These are phyloP conservation scores for Lonchura striata DNA, from an alignment of 2,113 vertebrate genomes.

Conservation along the genomic window DNA sequence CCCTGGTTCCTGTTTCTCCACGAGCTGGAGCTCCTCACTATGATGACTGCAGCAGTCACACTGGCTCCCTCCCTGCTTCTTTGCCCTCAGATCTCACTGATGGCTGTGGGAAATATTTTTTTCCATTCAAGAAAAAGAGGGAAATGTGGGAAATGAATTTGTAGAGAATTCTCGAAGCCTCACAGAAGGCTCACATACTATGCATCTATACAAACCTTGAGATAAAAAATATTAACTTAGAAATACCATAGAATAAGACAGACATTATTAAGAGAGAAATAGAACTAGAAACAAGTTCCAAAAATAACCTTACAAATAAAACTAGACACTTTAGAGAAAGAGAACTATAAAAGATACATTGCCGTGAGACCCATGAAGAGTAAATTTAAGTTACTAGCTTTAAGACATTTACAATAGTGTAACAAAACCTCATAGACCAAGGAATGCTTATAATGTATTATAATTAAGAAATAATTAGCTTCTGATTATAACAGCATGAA, in stretches of 20 bases:
- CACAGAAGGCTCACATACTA: background rate
- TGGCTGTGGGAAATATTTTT: background rate
- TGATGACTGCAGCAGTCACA: background rate
- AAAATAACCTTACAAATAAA: background rate
- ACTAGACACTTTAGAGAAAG: background rate
- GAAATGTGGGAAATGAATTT: background rate
- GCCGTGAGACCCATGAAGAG: background rate
- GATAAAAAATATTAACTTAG: background rate
- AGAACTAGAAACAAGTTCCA: background rate
- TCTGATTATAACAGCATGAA: background rate
- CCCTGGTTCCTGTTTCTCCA: background rate
- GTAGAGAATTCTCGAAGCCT: background rate
- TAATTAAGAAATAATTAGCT: background rate
- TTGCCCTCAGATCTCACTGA: background rate
- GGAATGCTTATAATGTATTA: background rate
- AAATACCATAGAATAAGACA: background rate
- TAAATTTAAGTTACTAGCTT: background rate
- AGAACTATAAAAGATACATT: background rate
- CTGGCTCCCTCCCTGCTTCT: background rate
- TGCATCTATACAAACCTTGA: background rate
- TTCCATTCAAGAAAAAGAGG: background rate
- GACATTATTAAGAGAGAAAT: background rate
- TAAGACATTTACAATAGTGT: background rate
- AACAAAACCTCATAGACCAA: background rate
- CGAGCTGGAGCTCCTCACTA: background rate